Conservation (phyloP, 2,113 vertebrate genomes). For the Hypanus sabinus region DNA sequence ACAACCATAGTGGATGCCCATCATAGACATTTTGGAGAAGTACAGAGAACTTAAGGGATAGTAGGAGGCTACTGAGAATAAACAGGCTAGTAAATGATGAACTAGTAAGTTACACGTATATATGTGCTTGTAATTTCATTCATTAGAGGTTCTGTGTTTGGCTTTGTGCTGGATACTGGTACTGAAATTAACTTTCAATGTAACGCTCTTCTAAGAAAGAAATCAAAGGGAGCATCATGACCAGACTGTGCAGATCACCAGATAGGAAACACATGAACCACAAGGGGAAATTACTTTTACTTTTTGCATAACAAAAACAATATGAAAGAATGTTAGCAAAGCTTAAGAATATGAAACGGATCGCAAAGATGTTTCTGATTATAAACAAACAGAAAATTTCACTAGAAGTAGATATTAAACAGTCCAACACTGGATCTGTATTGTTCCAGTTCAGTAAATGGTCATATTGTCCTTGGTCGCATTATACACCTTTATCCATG, state of each 20-base stretch:
- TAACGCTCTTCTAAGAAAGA: neutral
- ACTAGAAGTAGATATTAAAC: neutral
- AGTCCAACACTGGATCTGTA: neutral
- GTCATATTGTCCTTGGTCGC: neutral
- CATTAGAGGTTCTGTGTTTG: neutral
- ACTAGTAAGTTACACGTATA: neutral
- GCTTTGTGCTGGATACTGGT: neutral
- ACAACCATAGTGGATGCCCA: neutral
- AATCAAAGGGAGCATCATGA: constrained; percentile 13
- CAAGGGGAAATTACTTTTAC: constrained; percentile 32
- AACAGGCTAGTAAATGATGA: neutral
- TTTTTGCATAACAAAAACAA: constrained; percentile 34
- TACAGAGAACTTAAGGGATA: neutral
- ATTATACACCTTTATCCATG: neutral
- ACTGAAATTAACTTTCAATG: neutral
- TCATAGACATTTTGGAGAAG: neutral
- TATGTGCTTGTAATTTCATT: neutral
- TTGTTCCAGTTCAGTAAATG: neutral
- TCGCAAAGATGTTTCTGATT: constrained; percentile 29
- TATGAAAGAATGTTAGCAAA: constrained; percentile 31
- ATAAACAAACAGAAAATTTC: neutral
- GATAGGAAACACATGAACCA: constrained; percentile 30
- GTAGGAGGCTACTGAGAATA: neutral
- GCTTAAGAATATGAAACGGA: constrained; percentile 20
- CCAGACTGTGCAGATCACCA: constrained; percentile 30